A percentile compares a stretch with the other conserved stretches of the same genome.
phyloP scores from a whole-genome alignment of 2,113 vertebrate genomes.

The Cavia porcellus region DNA sequence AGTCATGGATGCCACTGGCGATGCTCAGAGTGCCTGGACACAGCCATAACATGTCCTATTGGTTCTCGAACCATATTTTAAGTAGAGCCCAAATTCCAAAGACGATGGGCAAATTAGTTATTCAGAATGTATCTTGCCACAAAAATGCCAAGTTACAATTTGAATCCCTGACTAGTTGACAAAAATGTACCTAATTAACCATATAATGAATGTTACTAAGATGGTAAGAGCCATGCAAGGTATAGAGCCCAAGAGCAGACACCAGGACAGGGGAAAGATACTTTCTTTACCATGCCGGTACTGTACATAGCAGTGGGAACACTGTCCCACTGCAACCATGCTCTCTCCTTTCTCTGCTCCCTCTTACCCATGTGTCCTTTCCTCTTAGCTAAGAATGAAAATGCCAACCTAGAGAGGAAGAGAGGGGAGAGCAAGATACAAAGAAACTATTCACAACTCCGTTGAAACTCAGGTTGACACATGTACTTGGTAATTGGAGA shows the following conservation, averaged over 20 bases:
- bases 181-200: constrained; percentile 10
- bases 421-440: background rate
- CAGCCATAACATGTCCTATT: background rate
- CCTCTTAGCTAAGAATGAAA: background rate
- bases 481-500: background rate
- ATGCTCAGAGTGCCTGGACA: background rate
- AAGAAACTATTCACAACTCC: background rate
- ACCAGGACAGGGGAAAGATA: background rate
- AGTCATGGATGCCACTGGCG: background rate
- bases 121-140: background rate
- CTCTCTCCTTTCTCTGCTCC: background rate
- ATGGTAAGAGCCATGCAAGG: background rate
- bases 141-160: constrained; percentile 15
- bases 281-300: background rate
- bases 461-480: background rate
- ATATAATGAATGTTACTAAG: background rate
- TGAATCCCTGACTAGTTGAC: background rate
- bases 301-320: background rate
- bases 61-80: background rate
- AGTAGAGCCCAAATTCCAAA: background rate
- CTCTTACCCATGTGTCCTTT: background rate
- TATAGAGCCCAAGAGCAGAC: background rate
- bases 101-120: background rate
- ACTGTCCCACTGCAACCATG: accelerated
- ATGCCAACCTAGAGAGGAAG: too few relatives aligned